phyloP scores from a whole-genome alignment of 2,888 invertebrate species.

The Crocallis elinguaria region DNA sequence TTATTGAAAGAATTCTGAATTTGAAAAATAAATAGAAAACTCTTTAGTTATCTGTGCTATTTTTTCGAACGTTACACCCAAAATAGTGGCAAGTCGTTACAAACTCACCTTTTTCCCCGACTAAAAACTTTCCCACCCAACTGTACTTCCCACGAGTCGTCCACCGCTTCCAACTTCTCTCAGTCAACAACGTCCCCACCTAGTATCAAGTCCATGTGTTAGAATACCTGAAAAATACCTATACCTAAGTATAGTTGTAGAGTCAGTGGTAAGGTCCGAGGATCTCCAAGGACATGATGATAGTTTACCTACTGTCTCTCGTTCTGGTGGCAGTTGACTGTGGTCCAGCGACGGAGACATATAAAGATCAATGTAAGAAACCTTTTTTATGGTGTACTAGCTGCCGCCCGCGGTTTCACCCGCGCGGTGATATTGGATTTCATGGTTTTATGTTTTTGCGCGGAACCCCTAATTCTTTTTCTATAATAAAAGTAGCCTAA shows the following conservation, averaged over 20 bases:
- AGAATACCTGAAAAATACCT: too few relatives aligned
- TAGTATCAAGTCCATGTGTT: conserved; percentile 15
- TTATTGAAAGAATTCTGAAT: too few relatives aligned
- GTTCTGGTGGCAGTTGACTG: conserved; percentile 8
- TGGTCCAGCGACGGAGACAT: conserved; percentile 37
- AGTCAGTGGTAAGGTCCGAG: conserved; percentile 4
- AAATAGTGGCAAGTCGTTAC: too few relatives aligned
- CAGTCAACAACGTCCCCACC: conserved; percentile 7
- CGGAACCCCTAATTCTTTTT: too few relatives aligned
- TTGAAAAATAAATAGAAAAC: too few relatives aligned
- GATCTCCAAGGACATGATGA: conserved; percentile 5
- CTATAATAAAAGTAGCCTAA: too few relatives aligned
- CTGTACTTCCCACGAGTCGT: conserved; percentile 21
- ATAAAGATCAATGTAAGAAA: conserved; percentile 58
- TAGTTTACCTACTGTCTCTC: background rate
- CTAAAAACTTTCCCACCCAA: conserved; percentile 9
- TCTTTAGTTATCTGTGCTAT: too few relatives aligned
- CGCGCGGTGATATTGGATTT: too few relatives aligned
- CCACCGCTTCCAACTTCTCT: background rate
- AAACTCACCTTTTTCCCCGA: background rate
- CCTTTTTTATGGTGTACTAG: background rate
- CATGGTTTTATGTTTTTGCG: too few relatives aligned
- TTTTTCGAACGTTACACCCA: too few relatives aligned
- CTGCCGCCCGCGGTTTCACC: too few relatives aligned
- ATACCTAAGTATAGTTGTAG: conserved; percentile 6